Conservation (phyloP, 1,140 invertebrate genomes). For the Samia ricini region DNA sequence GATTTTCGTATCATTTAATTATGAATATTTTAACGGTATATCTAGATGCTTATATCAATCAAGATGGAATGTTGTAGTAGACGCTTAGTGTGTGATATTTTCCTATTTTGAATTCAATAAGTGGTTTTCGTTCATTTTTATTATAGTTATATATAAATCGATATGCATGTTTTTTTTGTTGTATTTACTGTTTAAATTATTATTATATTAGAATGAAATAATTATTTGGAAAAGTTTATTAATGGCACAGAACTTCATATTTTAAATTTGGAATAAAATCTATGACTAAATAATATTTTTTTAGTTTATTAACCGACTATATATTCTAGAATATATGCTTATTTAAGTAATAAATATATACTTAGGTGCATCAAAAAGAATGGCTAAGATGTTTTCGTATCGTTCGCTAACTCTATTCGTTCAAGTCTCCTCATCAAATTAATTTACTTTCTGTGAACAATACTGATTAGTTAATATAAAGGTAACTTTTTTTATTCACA, state of each 20-base stretch:
- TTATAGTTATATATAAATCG: background rate
- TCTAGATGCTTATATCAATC: background rate
- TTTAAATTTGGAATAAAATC: background rate
- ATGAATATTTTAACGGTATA: conserved; percentile 28
- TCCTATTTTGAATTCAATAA: background rate
- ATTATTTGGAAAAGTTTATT: background rate
- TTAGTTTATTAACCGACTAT: background rate
- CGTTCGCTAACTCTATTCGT: conserved; percentile 63
- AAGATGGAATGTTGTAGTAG: background rate
- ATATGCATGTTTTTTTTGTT: background rate
- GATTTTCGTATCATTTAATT: conserved; percentile 17
- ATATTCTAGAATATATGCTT: background rate
- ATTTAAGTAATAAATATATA: background rate
- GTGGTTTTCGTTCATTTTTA: background rate
- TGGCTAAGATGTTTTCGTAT: conserved; percentile 61
- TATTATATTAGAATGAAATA: background rate
- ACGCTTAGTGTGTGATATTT: background rate
- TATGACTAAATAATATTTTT: background rate
- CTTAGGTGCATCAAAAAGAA: conserved; percentile 17
- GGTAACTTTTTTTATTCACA: conserved; percentile 59
- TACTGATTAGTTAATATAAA: conserved; percentile 57
- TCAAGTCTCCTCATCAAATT: conserved; percentile 41
- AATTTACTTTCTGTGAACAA: conserved; percentile 41
- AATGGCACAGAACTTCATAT: background rate
- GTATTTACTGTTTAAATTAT: background rate